Conservation (phyloP, 2,888 invertebrate species). For the Cremastobaeus sp. region DNA sequence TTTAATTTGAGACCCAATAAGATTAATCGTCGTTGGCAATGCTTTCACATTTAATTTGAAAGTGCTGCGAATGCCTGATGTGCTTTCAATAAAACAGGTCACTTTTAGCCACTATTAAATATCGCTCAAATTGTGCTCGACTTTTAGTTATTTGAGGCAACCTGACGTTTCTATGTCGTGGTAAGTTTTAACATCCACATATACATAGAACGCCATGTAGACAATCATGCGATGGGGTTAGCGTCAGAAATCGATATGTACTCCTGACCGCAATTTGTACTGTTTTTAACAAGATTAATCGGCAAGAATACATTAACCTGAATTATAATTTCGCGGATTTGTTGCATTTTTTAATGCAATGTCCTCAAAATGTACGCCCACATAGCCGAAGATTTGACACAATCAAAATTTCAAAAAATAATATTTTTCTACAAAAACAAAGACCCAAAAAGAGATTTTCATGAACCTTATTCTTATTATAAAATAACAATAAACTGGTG, state of each 20-base stretch:
- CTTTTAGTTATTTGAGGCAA: slow-evolving; percentile 47
- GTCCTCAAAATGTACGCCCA: no score
- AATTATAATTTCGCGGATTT: slow-evolving; percentile 27
- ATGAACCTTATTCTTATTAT: no score
- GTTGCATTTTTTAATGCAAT: no score
- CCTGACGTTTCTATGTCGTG: slow-evolving; percentile 41
- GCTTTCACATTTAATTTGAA: slow-evolving; percentile 41
- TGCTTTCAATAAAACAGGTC: slow-evolving; percentile 44
- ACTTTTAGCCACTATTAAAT: slow-evolving; percentile 53
- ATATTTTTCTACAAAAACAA: no score
- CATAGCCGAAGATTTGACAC: no score
- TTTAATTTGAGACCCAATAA: slow-evolving; percentile 53
- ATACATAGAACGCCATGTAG: slow-evolving; percentile 28
- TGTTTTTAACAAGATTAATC: slow-evolving; percentile 46
- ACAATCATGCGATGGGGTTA: slow-evolving; percentile 35
- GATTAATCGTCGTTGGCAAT: slow-evolving; percentile 39
- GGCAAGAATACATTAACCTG: slow-evolving; percentile 20
- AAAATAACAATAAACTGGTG: no score
- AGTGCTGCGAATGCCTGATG: slow-evolving; percentile 40
- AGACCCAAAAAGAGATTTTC: no score
- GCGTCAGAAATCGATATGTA: slow-evolving; percentile 53
- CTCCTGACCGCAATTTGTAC: slow-evolving; percentile 33
- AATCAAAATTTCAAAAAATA: no score
- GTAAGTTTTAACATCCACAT: no score
- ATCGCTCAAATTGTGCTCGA: slow-evolving; percentile 27